Percentiles rank a stretch among this genome's conserved stretches.
These are phyloP conservation scores for Lerista edwardsae DNA, from an alignment of 2,797 vertebrate species.

Conservation along the genomic window DNA sequence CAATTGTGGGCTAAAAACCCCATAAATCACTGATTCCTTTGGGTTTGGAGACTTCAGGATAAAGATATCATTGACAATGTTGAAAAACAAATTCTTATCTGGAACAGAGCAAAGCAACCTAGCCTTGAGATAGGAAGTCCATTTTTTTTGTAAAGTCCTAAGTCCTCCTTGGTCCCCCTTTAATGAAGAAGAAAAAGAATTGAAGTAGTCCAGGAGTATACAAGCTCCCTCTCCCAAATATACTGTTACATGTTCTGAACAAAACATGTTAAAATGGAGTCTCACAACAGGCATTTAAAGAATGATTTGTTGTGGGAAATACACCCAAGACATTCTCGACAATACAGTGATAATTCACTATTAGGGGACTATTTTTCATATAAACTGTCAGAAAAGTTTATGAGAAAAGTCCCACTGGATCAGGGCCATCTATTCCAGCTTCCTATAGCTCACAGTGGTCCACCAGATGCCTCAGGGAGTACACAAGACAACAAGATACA, in stretches of 20 bases:
- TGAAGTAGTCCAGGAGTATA: neutral
- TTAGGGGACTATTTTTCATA: neutral
- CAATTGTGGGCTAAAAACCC: conserved; percentile 94
- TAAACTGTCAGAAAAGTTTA: neutral
- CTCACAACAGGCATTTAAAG: neutral
- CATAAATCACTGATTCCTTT: conserved; percentile 90
- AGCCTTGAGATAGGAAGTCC: conserved; percentile 97
- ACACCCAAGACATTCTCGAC: neutral
- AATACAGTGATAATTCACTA: neutral
- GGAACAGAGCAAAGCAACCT: conserved; percentile 92
- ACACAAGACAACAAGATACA: too few species aligned
- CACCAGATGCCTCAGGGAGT: too few species aligned
- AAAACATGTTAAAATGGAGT: neutral
- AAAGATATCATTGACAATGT: conserved; percentile 91
- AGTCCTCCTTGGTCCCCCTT: conserved; percentile 94
- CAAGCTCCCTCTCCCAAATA: neutral
- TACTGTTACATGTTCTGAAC: neutral
- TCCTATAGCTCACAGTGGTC: too few species aligned
- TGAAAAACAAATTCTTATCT: conserved; percentile 94
- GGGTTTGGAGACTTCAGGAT: conserved; percentile 83
- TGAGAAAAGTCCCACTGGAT: too few species aligned
- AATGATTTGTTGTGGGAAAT: neutral
- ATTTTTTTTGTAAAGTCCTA: conserved; percentile 95
- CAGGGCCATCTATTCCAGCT: too few species aligned
- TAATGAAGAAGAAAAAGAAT: neutral